A percentile compares a stretch with the other conserved stretches of the same genome.
Evolutionary conservation across 2,797 vertebrate genomes (phyloP).

Genomic region (Pseudochirops corinnae): DNA sequence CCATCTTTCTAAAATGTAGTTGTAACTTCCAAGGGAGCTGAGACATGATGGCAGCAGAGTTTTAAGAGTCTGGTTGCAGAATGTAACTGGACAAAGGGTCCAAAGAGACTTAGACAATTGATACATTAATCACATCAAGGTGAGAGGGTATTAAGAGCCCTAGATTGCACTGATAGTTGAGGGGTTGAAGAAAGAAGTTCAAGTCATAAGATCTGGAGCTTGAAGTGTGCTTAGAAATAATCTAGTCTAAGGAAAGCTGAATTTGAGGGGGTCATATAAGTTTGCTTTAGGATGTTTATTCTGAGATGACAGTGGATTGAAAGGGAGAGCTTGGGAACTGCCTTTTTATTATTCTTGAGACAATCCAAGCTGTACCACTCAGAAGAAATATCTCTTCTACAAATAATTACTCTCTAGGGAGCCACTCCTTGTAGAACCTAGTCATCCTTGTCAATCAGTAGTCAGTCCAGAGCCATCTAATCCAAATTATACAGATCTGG

Average conservation of each 20-base stretch:
- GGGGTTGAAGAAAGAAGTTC: not conserved
- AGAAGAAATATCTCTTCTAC: not conserved
- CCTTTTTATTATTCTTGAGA: not conserved
- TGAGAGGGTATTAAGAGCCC: not conserved
- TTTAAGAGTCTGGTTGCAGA: not conserved
- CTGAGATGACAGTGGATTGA: not conserved
- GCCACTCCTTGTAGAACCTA: not conserved
- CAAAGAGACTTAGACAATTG: not conserved
- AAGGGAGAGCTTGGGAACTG: not conserved
- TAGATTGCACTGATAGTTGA: not conserved
- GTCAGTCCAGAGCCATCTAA: not conserved
- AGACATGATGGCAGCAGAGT: not conserved
- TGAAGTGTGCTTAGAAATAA: not conserved
- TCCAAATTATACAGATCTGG: not conserved
- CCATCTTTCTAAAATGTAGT: not conserved
- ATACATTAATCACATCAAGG: not conserved
- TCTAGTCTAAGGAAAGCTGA: not conserved
- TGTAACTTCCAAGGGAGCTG: not conserved
- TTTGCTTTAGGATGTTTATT: not conserved
- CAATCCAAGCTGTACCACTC: not conserved
- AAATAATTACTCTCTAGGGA: not conserved
- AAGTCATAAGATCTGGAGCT: not conserved
- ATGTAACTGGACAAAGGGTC: not conserved
- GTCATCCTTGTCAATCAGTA: not conserved
- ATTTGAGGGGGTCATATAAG: not conserved